Evolutionary conservation across 2,888 invertebrate species (phyloP), one percentile per base, ranked within the genome.

Genomic region (Gonocerus acuteangulatus): DNA sequence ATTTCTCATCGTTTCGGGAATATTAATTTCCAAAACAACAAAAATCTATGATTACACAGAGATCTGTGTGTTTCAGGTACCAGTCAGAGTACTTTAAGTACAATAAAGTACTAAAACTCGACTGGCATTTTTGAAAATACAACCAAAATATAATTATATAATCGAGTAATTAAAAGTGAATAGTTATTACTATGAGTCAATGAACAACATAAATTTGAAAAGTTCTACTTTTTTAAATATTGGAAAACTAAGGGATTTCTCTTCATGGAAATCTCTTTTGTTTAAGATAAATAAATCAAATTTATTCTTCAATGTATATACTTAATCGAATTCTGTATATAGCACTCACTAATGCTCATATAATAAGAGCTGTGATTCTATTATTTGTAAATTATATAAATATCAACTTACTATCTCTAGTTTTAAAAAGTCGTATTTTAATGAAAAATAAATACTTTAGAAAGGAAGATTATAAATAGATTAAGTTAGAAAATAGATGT

Each of bases 91-190:
- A 54, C 54, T 54, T 54, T 54, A 51, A 54, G 54, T 54, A 54
- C 54, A 54, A 54, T 54, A 54, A 54, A 54, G 54, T 54, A 54
- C 54, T 54, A 23, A 54, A 54, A 54, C 54, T 54, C 54, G 54
- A 54, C 54, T 54, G 54, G 21, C 54, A n/a, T 34, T 27, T 27
- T n/a, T 27, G 32, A n/a, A n/a, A n/a, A n/a, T n/a, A n/a, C n/a
- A n/a, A n/a, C 27, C 27, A 6, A 6, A 27, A 9, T 6, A 9
- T 27, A 6, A 6, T 27, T 27, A 6, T 27, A 27, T 27, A 27
- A 27, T 27, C 9, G 27, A 27, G n/a, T n/a, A n/a, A n/a, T n/a
- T n/a, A 27, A 48, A 48, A 19, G 1, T 2, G n/a, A n/a, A n/a
- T n/a, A n/a, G n/a, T n/a, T n/a, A n/a, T n/a, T n/a, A n/a, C n/a